Evolutionary conservation across 1,140 invertebrate species (phyloP).

Genomic region (Stegodyphus dumicola): DNA sequence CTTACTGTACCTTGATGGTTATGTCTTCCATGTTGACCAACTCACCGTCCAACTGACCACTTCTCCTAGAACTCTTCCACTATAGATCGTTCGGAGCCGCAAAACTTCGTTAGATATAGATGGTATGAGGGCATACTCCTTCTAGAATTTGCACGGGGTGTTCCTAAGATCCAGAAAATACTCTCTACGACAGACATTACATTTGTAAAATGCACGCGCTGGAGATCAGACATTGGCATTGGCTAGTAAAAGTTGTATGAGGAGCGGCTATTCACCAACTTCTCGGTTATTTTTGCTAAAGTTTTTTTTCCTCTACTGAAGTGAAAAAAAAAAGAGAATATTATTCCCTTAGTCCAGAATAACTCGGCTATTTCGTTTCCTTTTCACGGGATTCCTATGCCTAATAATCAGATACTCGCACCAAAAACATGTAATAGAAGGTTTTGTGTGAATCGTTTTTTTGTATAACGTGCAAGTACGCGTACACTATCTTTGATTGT

Average conservation of each 20-base stretch:
- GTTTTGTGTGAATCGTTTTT: too few relatives aligned
- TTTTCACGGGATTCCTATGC: too few relatives aligned
- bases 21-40: constrained; percentile 51
- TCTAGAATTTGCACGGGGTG: constrained; percentile 9
- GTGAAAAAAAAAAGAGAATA: too few relatives aligned
- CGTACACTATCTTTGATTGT: too few relatives aligned
- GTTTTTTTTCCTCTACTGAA: too few relatives aligned
- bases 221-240: constrained; percentile 11
- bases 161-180: not conserved
- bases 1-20: constrained; percentile 50
- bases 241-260: constrained; percentile 45
- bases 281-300: not conserved
- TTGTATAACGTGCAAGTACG: too few relatives aligned
- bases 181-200: constrained; percentile 41
- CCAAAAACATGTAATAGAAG: too few relatives aligned
- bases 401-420: too few relatives aligned
- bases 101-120: constrained; percentile 57
- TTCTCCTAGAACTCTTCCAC: constrained; percentile 18
- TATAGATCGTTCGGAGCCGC: constrained; percentile 14
- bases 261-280: constrained; percentile 27
- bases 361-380: too few relatives aligned
- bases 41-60: constrained; percentile 37
- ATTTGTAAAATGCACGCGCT: constrained; percentile 47
- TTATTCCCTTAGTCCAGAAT: too few relatives aligned
- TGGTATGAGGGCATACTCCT: constrained; percentile 42